These are phyloP conservation scores for Myathropa florea DNA, from an alignment of 2,888 invertebrate genomes.

Conservation along the genomic window DNA sequence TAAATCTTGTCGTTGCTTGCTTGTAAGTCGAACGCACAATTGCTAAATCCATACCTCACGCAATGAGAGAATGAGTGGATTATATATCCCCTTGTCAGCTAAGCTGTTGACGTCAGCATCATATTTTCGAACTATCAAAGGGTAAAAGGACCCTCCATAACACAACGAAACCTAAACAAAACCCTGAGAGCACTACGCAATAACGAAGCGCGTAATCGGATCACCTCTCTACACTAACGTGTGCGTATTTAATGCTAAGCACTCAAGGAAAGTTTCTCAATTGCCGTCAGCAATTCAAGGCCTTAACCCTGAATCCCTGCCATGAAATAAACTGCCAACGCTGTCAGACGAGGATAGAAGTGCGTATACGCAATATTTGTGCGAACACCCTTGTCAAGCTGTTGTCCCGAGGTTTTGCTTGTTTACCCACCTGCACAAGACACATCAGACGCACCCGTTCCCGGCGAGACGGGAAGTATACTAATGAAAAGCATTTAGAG, in stretches of 20 bases:
- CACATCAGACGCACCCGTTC: neutral
- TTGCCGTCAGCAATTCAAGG: neutral
- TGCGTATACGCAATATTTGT: constrained; percentile 42
- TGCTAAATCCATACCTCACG: no score
- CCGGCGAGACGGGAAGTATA: neutral
- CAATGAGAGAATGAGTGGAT: no score
- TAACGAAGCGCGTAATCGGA: neutral
- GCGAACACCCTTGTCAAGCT: neutral
- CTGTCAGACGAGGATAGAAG: neutral
- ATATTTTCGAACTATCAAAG: no score
- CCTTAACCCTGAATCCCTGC: constrained; percentile 44
- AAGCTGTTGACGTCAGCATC: no score
- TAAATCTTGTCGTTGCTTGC: no score
- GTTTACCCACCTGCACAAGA: constrained; percentile 24
- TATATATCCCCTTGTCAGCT: no score
- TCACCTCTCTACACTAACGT: neutral
- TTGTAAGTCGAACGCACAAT: no score
- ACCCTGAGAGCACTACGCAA: neutral
- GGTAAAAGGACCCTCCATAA: neutral
- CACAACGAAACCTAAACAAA: neutral
- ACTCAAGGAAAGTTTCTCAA: constrained; percentile 8
- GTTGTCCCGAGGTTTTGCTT: constrained; percentile 27
- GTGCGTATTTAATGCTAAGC: neutral
- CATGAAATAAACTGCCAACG: neutral
- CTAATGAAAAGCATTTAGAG: constrained; percentile 61